These are phyloP conservation scores for Bibio marci DNA, from an alignment of 2,888 invertebrate genomes.

Conservation along the genomic window DNA sequence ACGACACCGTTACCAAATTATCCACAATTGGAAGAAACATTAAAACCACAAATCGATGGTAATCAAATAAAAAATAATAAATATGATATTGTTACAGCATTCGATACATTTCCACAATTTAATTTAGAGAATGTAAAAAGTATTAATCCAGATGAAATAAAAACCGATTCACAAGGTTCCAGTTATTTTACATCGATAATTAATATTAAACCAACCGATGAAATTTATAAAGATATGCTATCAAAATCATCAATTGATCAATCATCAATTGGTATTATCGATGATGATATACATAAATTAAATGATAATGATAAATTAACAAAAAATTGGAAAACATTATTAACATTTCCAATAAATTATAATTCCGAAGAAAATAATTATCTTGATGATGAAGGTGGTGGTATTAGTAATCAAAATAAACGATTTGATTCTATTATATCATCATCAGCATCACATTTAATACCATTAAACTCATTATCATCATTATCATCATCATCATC, in stretches of 20 bases:
- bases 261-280: no score
- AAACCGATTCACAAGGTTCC: conserved; percentile 33
- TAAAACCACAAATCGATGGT: conserved; percentile 18
- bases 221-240: conserved; percentile 12
- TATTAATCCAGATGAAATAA: conserved; percentile 28
- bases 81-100: conserved; percentile 42
- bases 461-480: neutral
- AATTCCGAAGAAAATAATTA: no score
- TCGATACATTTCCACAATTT: conserved; percentile 36
- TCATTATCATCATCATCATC: neutral
- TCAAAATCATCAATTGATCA: conserved; percentile 2
- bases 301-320: no score
- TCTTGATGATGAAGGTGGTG: no score
- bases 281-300: no score
- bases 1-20: conserved; percentile 17
- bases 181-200: conserved; percentile 33
- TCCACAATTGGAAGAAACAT: no score
- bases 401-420: no score
- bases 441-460: no score
- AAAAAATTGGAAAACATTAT: no score
- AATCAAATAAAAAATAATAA: conserved; percentile 8
- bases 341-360: no score
- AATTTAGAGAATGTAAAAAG: conserved; percentile 27
- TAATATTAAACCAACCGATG: conserved; percentile 31
- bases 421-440: no score